Percentiles rank a stretch among this genome's conserved stretches.
phyloP scores from a whole-genome alignment of 2,113 vertebrate genomes.

The Bubo blakistoni region DNA sequence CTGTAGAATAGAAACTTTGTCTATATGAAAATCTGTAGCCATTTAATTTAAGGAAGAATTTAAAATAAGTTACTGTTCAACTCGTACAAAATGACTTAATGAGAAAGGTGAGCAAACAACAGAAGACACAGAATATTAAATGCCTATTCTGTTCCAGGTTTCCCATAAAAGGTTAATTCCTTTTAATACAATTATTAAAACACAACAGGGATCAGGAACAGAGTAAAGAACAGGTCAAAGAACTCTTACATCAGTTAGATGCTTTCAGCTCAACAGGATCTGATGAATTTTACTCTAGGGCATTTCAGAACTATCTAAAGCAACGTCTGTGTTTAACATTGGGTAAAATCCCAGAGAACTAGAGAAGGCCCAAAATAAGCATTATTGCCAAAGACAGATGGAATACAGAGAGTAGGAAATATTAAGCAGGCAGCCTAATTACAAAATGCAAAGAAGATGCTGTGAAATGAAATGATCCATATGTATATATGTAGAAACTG shows the following conservation, averaged over 20 bases:
- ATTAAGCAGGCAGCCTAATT: conserved; percentile 9
- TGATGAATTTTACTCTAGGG: not conserved
- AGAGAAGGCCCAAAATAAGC: not conserved
- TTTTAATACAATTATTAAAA: not conserved
- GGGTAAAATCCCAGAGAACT: not conserved
- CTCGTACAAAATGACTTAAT: not conserved
- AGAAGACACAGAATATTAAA: not conserved
- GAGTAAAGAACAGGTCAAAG: conserved; percentile 3
- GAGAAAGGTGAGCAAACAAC: not conserved
- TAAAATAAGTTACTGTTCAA: not conserved
- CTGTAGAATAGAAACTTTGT: not conserved
- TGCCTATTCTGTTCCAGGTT: not conserved
- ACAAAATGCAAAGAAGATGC: not conserved
- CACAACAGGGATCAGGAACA: not conserved
- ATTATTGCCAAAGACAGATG: conserved; percentile 14
- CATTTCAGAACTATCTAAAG: conserved; percentile 7
- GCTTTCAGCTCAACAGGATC: not conserved
- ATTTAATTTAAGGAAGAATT: not conserved
- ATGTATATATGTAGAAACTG: not conserved
- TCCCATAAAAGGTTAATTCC: not conserved
- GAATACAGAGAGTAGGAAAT: not conserved
- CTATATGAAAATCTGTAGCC: not conserved
- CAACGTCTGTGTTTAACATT: not conserved
- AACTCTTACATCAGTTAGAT: not conserved
- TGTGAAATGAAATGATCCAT: not conserved